phyloP scores from a whole-genome alignment of 2,797 vertebrate genomes.

The Ctenopoma kingsleyae region DNA sequence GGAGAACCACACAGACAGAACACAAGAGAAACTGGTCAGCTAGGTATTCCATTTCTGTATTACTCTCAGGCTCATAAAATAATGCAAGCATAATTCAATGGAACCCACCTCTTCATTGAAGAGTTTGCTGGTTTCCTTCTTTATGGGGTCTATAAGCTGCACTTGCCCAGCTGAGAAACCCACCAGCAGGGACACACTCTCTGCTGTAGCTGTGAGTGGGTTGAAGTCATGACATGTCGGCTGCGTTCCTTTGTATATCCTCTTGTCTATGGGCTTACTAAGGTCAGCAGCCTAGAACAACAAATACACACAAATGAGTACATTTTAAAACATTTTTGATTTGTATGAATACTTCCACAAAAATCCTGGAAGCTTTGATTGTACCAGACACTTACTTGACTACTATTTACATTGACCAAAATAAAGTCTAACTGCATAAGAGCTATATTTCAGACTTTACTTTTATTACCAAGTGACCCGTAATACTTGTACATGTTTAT shows the following conservation, averaged over 20 bases:
- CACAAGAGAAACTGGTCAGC: conserved; percentile 17
- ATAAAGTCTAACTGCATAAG: neutral
- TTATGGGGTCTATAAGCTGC: conserved; percentile 98
- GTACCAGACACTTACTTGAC: neutral
- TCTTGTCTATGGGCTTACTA: conserved; percentile 99
- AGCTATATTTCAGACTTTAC: neutral
- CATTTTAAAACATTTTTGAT: neutral
- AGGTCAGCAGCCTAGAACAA: conserved; percentile 92
- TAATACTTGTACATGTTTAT: neutral
- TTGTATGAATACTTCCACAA: neutral
- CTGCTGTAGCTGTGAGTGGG: conserved; percentile 96
- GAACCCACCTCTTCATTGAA: conserved; percentile 98
- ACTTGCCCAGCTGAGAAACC: conserved; percentile 99
- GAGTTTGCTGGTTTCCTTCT: conserved; percentile 99
- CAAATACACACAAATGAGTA: conserved; percentile 18
- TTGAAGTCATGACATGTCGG: conserved; percentile 99
- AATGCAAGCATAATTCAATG: neutral
- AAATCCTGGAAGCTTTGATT: neutral
- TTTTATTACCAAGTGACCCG: conserved; percentile 12
- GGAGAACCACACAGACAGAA: conserved; percentile 43
- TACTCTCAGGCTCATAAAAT: neutral
- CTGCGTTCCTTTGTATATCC: conserved; percentile 99
- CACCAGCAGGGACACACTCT: conserved; percentile 97
- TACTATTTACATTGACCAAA: neutral
- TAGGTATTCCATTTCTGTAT: conserved; percentile 18